These are phyloP conservation scores for Brachyhypopomus gauderio DNA, from an alignment of 2,113 vertebrate genomes.

Conservation along the genomic window DNA sequence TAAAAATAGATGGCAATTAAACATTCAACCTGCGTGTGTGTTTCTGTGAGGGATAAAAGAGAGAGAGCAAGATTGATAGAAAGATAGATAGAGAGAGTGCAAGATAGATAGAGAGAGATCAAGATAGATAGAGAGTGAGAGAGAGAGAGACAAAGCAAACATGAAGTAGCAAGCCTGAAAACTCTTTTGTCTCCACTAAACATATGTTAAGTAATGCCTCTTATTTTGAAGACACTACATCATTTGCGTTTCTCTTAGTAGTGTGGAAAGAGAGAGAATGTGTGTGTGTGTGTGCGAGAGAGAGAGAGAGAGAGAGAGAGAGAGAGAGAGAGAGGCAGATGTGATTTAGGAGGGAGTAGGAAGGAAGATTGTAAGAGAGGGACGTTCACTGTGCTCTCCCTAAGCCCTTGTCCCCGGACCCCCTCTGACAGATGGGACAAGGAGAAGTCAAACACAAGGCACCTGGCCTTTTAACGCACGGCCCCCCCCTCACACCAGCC, in stretches of 20 bases:
- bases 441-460: neutral
- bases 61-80: too few relatives aligned
- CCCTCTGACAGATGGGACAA: neutral
- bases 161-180: neutral
- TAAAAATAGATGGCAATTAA: too few relatives aligned
- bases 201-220: neutral
- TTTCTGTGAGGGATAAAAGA: too few relatives aligned
- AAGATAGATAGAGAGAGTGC: too few relatives aligned
- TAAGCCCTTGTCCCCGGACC: neutral
- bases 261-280: neutral
- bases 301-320: neutral
- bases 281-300: too few relatives aligned
- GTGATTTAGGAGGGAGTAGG: too few relatives aligned
- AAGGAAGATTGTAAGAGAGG: neutral
- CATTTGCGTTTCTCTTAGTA: neutral
- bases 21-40: too few relatives aligned
- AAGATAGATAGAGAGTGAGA: neutral
- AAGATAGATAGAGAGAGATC: too few relatives aligned
- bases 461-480: too few relatives aligned
- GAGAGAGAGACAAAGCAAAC: neutral
- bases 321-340: neutral
- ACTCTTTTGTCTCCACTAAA: neutral
- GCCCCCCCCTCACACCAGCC: too few relatives aligned
- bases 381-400: neutral
- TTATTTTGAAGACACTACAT: neutral